phyloP scores from a whole-genome alignment of 2,888 invertebrate genomes.

The Trachelus iudaicus region DNA sequence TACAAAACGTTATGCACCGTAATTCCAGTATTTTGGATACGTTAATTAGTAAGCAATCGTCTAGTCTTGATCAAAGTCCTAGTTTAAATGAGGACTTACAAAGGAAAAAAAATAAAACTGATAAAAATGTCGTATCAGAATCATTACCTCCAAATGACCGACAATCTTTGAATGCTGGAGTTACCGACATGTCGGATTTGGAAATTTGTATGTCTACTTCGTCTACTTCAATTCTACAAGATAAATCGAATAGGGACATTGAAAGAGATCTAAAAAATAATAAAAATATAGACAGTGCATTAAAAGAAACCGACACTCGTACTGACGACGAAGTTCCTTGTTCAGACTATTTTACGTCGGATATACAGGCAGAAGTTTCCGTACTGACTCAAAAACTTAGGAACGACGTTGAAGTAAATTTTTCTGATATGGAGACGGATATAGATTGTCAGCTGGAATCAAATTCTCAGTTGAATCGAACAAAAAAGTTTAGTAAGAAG shows the following conservation, averaged over 20 bases:
- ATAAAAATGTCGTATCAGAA: not conserved
- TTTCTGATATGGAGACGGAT: not conserved
- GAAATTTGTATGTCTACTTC: constrained; percentile 1
- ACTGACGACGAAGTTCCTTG: not conserved
- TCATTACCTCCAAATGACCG: not conserved
- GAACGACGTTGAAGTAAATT: not conserved
- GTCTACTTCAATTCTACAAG: constrained; percentile 2
- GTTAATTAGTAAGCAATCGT: not conserved
- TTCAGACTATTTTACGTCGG: not conserved
- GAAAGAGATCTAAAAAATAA: not conserved
- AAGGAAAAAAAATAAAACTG: not conserved
- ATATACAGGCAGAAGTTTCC: not conserved
- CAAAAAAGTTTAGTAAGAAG: not conserved
- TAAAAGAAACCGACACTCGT: not conserved
- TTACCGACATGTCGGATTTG: not conserved
- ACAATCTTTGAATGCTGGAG: not conserved
- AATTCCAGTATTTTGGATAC: not conserved
- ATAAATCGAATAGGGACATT: not conserved
- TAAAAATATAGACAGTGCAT: not conserved
- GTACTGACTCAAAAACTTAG: not conserved
- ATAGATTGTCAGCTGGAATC: not conserved
- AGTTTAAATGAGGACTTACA: not conserved
- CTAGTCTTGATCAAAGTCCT: not conserved
- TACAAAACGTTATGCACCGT: constrained; percentile 12
- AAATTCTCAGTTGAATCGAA: not conserved